Evolutionary conservation across 92 coral and sea anemone genomes (phyloP).

Genomic region (Paramuricea clavata): DNA sequence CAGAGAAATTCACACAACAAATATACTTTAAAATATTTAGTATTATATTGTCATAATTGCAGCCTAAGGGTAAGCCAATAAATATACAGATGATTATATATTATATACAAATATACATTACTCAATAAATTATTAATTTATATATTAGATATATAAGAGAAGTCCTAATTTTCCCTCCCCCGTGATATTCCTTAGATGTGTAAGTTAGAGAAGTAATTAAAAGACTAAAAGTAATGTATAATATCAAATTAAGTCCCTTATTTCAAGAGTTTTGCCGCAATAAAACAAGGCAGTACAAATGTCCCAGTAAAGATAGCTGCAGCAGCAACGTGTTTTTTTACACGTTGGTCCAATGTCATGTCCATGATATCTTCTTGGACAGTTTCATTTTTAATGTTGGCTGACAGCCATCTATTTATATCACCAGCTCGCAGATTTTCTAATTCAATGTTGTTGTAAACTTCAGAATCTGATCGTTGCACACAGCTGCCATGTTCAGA

Average conservation of each 20-base stretch:
- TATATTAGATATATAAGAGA: too few species aligned
- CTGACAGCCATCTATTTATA: background rate
- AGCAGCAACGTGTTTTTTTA: background rate
- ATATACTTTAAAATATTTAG: background rate
- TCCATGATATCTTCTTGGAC: background rate
- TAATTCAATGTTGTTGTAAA: background rate
- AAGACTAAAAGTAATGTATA: too few species aligned
- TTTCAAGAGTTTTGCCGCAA: slow-evolving; percentile 1
- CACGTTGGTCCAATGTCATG: background rate
- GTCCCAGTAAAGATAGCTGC: background rate
- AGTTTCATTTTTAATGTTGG: background rate
- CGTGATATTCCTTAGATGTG: background rate
- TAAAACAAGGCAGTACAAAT: background rate
- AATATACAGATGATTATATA: background rate
- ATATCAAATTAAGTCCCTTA: background rate
- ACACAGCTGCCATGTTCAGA: background rate
- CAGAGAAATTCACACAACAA: too few species aligned
- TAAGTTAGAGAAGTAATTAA: too few species aligned
- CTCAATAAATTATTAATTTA: too few species aligned
- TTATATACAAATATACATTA: background rate
- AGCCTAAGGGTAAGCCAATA: background rate
- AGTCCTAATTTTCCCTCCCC: background rate
- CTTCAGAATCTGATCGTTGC: background rate
- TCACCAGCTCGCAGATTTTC: background rate
- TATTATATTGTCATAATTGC: background rate